Evolutionary conservation across 2,888 invertebrate species (phyloP), one percentile per base, ranked within the genome.

Genomic region (Netelia inedita): DNA sequence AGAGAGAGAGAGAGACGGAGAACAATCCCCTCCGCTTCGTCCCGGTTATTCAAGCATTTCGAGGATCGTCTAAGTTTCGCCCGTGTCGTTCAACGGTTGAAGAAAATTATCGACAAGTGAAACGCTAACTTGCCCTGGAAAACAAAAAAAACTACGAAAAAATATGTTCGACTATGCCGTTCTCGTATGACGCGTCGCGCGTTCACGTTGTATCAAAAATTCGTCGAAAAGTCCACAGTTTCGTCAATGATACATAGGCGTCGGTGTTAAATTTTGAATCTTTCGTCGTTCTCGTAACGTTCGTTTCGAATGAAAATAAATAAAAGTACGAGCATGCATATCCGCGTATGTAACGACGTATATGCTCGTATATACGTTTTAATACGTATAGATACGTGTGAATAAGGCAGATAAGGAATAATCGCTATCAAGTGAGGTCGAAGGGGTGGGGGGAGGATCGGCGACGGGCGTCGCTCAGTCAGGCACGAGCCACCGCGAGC

Each of bases 361-460:
- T 6, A 68, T 2, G 23, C 6, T 11, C 14, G 43, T 21, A 57
- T 35, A 74, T 50, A 21, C 8, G 14, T 71, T 28, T 28, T 28
- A 28, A 71, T 55, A 57, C 16, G 23, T 61, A 61, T 53, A 53
- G 43, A 21, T 55, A 46, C 16, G 71, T 65, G 66, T n/a, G 53
- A n/a, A 43, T 23, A 55, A 16, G 19, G 10, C n/a, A 73, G 72
- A 79, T 66, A 72, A 66, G 65, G 72, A 74, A 76, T 76, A 82
- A 78, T 82, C 66, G 78, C 68, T 43, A 53, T 72, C 63, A 14
- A 41, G 19, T 55, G 57, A 28, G 28, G 28, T 28, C 28, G 28
- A 5, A 2, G 28, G 28, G 28, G 28, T 5, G 5, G 57, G n/a
- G 19, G 57, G 16, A 57, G 16, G 16, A n/a, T 55, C 55, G 50